Conservation (phyloP, 2,113 vertebrate species). For the Ceyx cyanopectus region DNA sequence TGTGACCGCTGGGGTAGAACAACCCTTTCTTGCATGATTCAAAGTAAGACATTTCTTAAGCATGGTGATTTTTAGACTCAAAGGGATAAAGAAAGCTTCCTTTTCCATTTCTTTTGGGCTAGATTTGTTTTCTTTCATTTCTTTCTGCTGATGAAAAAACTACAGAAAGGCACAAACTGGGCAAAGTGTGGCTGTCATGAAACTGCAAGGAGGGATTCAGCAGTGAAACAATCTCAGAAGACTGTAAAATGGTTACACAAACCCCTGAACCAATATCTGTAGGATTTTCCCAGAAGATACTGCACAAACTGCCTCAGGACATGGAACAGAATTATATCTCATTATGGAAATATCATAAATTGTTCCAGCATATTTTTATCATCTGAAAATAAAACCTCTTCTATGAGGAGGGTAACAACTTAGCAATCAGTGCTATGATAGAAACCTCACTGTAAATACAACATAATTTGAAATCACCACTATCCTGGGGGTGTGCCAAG, state of each 20-base stretch:
- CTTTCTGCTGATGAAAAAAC: background rate
- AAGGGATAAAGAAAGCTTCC: background rate
- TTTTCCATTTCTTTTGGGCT: background rate
- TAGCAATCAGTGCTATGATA: background rate
- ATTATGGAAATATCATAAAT: conserved; percentile 23
- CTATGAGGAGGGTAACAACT: background rate
- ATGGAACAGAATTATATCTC: background rate
- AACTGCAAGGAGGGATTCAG: background rate
- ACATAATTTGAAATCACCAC: background rate
- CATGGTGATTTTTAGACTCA: background rate
- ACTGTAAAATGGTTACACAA: conserved; percentile 4
- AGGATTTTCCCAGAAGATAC: conserved; percentile 2
- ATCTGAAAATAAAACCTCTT: conserved; percentile 1
- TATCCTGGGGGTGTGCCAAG: background rate
- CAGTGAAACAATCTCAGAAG: background rate
- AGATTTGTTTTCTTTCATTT: background rate
- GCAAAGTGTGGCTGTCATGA: fast-evolving
- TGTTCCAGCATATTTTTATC: conserved; percentile 22
- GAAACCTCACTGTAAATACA: background rate
- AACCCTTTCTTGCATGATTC: background rate
- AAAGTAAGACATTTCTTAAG: conserved; percentile 20
- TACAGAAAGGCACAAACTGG: background rate
- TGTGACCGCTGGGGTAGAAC: conserved; percentile 2
- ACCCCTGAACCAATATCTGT: background rate
- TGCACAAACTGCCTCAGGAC: background rate